Percentiles rank a stretch among this genome's conserved stretches.
phyloP scores from a whole-genome alignment of 2,888 invertebrate species.

The Clivina fossor region DNA sequence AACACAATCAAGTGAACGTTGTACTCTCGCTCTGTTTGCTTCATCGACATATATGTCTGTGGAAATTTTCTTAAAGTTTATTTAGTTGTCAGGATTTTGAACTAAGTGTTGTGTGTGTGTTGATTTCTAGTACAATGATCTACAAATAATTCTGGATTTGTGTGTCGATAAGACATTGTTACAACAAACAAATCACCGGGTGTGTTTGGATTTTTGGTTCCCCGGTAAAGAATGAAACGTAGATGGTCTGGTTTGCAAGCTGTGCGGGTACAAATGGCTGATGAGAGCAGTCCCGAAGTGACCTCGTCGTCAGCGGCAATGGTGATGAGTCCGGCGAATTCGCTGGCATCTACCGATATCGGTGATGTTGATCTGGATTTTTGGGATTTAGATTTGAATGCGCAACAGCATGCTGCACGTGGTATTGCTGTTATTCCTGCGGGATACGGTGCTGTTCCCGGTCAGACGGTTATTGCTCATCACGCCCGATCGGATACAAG shows the following conservation, averaged over 20 bases:
- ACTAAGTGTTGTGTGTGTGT: no score
- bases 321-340: conserved; percentile 71
- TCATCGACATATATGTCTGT: no score
- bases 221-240: conserved; percentile 66
- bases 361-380: conserved; percentile 76
- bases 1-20: no score
- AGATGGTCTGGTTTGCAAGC: conserved; percentile 70
- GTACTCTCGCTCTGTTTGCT: no score
- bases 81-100: no score
- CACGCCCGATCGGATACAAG: conserved; percentile 52
- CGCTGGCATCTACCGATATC: conserved; percentile 74
- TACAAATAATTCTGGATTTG: no score
- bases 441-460: conserved; percentile 40
- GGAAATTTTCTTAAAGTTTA: no score
- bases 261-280: conserved; percentile 68
- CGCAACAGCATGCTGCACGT: conserved; percentile 47
- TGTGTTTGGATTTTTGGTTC: no score
- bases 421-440: conserved; percentile 15
- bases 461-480: conserved; percentile 50
- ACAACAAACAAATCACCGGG: no score
- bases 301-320: conserved; percentile 73
- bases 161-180: no score
- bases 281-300: conserved; percentile 73
- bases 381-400: conserved; percentile 72
- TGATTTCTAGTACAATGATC: no score